Base-by-base conservation (phyloP, 2,888 invertebrate species). In the Acleris emargana region DNA sequence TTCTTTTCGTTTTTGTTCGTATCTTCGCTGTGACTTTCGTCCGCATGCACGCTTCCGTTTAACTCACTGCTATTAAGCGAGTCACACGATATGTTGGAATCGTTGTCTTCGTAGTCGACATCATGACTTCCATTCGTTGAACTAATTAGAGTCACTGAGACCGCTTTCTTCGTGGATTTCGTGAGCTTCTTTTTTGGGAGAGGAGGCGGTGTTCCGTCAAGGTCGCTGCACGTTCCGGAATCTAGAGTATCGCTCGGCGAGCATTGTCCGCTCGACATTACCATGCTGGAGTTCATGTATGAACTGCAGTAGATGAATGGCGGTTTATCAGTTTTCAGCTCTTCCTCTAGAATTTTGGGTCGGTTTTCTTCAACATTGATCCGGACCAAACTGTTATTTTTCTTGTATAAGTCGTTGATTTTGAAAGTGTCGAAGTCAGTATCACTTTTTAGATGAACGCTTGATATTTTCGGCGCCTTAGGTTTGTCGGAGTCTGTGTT, bases 141-240 rank as follows among this genome's bases (percentile, higher is more conserved):
- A 74, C 91, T 91, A 77, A 93, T 94, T 79, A 93, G 88, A 68
- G 94, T 94, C 69, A 94, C 94, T 69, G 93, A 93, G 67, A 94
- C 93, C 51, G 84, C 86, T 85, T 89, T 90, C 82, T 93, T 93
- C 68, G 89, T 85, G 62, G 91, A 84, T 80, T 91, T 93, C 9
- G 93, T 84, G 43, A 89, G 93, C 81, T 95, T 95, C 84, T 95
- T 95, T 89, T 95, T 95, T 73, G 94, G 94, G 20, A 94, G 93
- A 69, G 95, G 88, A 2, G 95, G 95, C 62, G 96, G 95, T 22
- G 95, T 95, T 49, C 95, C 94, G 76, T 97, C 97, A 75, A 97
- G 92, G 86, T 97, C 97, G 82, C 96, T 97, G 87, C 97, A 96
- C 43, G 97, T 97, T 53, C 97, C 97, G 67, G 97, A 97, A 86